Evolutionary conservation across 2,888 invertebrate species (phyloP).

Genomic region (Macrophya alboannulata): DNA sequence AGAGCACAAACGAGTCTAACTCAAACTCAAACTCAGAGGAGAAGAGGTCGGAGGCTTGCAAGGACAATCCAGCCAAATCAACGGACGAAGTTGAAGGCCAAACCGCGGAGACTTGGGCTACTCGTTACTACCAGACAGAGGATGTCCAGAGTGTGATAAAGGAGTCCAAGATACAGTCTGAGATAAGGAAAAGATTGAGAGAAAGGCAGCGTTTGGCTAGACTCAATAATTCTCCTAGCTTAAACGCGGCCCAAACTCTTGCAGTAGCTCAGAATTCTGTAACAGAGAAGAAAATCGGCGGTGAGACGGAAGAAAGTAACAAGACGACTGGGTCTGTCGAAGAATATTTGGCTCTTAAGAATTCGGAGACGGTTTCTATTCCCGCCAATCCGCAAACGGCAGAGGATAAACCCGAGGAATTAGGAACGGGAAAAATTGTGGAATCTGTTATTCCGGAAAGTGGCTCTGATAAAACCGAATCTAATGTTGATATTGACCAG

Average conservation of each 20-base stretch:
- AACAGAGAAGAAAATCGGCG: constrained; percentile 57
- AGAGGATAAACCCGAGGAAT: constrained; percentile 7
- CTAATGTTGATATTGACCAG: neutral
- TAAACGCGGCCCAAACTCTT: constrained; percentile 22
- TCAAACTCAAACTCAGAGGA: constrained; percentile 40
- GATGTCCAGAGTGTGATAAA: constrained; percentile 78
- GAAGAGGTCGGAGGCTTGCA: neutral
- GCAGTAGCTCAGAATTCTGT: constrained; percentile 26
- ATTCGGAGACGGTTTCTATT: constrained; percentile 54
- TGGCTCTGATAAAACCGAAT: neutral
- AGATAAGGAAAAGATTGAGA: constrained; percentile 77
- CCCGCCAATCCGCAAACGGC: neutral
- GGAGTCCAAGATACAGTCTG: constrained; percentile 78
- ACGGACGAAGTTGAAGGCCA: neutral
- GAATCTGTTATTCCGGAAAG: neutral
- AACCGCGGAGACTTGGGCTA: constrained; percentile 76
- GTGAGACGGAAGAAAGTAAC: constrained; percentile 47
- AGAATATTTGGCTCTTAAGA: constrained; percentile 77
- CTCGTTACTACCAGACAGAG: constrained; percentile 78
- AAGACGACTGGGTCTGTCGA: constrained; percentile 75
- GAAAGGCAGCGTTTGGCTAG: constrained; percentile 76
- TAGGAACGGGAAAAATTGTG: neutral
- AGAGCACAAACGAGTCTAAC: constrained; percentile 40
- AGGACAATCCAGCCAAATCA: neutral
- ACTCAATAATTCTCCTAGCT: constrained; percentile 71